Base-by-base conservation (phyloP, 35 echinoderm and acorn worm genomes). In the Eucidaris tribuloides region DNA sequence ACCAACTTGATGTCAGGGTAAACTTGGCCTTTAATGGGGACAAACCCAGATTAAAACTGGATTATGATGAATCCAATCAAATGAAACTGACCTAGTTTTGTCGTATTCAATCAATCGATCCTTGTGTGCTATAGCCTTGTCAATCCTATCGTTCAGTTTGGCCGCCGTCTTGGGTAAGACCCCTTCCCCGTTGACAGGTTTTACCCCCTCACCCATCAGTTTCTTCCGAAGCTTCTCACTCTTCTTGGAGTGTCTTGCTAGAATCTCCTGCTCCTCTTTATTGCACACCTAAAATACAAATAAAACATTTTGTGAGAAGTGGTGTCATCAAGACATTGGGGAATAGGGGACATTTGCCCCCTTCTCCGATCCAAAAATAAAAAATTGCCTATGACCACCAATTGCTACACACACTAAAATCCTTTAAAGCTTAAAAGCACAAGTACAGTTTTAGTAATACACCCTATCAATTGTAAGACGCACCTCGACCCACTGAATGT, bases 211-310 rank as follows among this genome's bases (percentile, higher is more conserved):
- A 45, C 89, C 94, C 63, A 92, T 89, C 44, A 97, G 45, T 55
- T 97, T 97, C 68, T 83, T 92, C 4, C 62, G 40, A 3, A 92
- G 46, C 50, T 97, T 97, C 46, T 80, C 81, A 78, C 94, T 92
- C 48, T 84, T 81, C 17, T 97, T 91, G 42, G 94, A 88, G 71
- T 92, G 89, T 27, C 89, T 85, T 5, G 94, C 83, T 36, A 97
- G 82, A 42, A 92, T 54, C 78, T 97, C 94, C 70, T 91, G 84
- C 79, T 97, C 94, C 20, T 85, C 77, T 82, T 71, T 84, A 63
- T 90, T 97, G 61, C 94, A 97, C 24, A 97, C 94, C 94, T 97
- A 65, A n/a, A 84, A 83, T 0, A 68, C 3, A 77, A 13, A 20
- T 13, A 44, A 17, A 74, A 2, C 46, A 44, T 20, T 20, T 4